These are phyloP conservation scores for Ascidia mentula DNA, from an alignment of 23 tunicate species.

Conservation along the genomic window DNA sequence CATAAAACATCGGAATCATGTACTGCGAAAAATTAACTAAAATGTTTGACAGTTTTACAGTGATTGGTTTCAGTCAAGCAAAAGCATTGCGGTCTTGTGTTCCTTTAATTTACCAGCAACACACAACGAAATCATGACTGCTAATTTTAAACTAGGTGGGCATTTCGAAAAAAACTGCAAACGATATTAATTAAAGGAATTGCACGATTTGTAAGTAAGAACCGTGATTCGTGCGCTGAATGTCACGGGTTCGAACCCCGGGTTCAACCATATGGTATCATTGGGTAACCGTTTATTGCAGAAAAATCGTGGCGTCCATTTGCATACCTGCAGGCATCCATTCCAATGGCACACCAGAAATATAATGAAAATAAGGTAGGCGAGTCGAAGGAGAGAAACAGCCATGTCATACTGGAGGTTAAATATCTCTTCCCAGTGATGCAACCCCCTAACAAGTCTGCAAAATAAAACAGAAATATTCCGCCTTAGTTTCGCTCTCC, in stretches of 20 bases:
- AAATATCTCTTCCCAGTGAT: conserved; percentile 81
- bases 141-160: not conserved
- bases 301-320: not conserved
- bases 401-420: conserved; percentile 75
- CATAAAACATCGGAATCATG: conserved; percentile 76
- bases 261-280: too few relatives aligned
- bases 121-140: not conserved
- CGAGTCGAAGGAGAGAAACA: conserved; percentile 54
- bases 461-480: too few relatives aligned
- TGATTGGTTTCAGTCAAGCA: not conserved
- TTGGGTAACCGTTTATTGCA: too few relatives aligned
- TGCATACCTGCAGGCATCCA: conserved; percentile 72
- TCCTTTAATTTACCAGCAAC: too few relatives aligned
- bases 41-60: not conserved
- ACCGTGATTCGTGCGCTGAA: too few relatives aligned
- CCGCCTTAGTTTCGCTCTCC: too few relatives aligned
- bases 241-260: too few relatives aligned
- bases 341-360: conserved; percentile 64
- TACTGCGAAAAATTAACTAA: conserved; percentile 42
- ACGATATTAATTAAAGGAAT: too few relatives aligned
- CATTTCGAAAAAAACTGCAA: too few relatives aligned
- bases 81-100: too few relatives aligned
- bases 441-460: conserved; percentile 64
- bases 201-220: too few relatives aligned
- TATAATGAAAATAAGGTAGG: conserved; percentile 51